A percentile compares a stretch with the other conserved stretches of the same genome.
Conservation (phyloP, 2,797 vertebrate genomes). For the Taenioides sp. region DNA sequence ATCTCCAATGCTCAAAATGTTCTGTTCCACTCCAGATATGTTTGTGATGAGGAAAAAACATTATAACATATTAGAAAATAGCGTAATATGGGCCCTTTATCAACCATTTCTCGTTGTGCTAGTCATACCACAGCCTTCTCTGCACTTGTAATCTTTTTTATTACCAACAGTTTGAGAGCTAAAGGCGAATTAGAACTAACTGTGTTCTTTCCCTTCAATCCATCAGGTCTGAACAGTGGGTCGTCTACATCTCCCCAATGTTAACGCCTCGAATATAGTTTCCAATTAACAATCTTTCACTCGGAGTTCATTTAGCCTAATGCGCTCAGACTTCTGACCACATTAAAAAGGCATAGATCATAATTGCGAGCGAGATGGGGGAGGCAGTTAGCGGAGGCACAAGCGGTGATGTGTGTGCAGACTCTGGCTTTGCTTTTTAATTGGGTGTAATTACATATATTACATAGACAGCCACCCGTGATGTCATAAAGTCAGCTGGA, state of each 20-base stretch:
- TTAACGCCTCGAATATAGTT: slow-evolving; percentile 41
- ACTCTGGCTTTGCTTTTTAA: slow-evolving; percentile 11
- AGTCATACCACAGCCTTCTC: slow-evolving; percentile 29
- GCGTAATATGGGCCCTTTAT: too few relatives aligned
- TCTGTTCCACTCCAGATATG: too few relatives aligned
- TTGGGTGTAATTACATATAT: slow-evolving; percentile 28
- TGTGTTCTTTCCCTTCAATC: slow-evolving; percentile 10
- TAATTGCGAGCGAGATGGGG: slow-evolving; percentile 50
- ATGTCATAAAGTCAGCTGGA: too few relatives aligned
- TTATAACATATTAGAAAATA: too few relatives aligned
- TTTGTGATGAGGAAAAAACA: too few relatives aligned
- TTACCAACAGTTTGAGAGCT: slow-evolving; percentile 27
- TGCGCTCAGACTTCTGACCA: slow-evolving; percentile 55
- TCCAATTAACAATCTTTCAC: slow-evolving; percentile 52
- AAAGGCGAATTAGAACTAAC: slow-evolving; percentile 37
- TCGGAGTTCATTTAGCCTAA: slow-evolving; percentile 45
- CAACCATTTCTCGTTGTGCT: not conserved
- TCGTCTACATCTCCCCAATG: slow-evolving; percentile 8
- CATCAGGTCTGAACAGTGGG: slow-evolving; percentile 16
- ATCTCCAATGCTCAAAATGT: too few relatives aligned
- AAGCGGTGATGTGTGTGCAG: slow-evolving; percentile 37
- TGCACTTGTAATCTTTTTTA: slow-evolving; percentile 35
- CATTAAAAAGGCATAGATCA: slow-evolving; percentile 68
- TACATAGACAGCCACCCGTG: not conserved
- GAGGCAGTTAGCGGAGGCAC: slow-evolving; percentile 43